Conservation (phyloP, 2,797 vertebrate species). For the Hydrolagus colliei region DNA sequence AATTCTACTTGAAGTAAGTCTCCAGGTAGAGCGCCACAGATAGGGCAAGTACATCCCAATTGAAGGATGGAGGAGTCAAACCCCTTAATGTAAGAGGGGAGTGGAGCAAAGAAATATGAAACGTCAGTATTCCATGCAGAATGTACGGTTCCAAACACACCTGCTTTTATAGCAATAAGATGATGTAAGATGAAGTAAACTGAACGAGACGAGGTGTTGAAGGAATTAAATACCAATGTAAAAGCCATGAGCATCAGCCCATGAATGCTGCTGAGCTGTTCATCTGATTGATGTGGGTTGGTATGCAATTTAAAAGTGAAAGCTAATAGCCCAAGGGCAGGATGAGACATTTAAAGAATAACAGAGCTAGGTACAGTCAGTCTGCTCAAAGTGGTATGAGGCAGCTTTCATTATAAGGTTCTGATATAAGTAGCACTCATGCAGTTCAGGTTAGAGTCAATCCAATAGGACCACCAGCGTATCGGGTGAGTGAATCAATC, state of each 20-base stretch:
- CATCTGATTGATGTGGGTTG: not conserved
- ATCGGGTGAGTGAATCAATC: too few species aligned
- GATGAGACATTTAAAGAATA: not conserved
- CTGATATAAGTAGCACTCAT: not conserved
- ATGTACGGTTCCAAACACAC: too few species aligned
- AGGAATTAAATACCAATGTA: not conserved
- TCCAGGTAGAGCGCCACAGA: too few species aligned
- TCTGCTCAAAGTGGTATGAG: not conserved
- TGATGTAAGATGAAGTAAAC: not conserved
- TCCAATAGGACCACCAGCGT: too few species aligned
- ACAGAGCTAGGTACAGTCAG: not conserved
- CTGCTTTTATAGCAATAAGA: not conserved
- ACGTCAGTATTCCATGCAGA: too few species aligned
- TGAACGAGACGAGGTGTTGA: not conserved
- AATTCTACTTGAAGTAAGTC: too few species aligned
- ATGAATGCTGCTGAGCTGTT: not conserved
- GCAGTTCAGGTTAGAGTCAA: not conserved
- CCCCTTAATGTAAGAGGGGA: too few species aligned
- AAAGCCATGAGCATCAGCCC: not conserved
- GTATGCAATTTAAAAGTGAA: not conserved
- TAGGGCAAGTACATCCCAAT: too few species aligned
- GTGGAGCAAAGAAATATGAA: too few species aligned
- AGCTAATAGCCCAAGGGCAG: not conserved
- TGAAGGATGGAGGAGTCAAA: too few species aligned
- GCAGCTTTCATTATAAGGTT: not conserved